phyloP scores from a whole-genome alignment of 53 echinoderm and acorn worm genomes.

The Stichopus horrens region DNA sequence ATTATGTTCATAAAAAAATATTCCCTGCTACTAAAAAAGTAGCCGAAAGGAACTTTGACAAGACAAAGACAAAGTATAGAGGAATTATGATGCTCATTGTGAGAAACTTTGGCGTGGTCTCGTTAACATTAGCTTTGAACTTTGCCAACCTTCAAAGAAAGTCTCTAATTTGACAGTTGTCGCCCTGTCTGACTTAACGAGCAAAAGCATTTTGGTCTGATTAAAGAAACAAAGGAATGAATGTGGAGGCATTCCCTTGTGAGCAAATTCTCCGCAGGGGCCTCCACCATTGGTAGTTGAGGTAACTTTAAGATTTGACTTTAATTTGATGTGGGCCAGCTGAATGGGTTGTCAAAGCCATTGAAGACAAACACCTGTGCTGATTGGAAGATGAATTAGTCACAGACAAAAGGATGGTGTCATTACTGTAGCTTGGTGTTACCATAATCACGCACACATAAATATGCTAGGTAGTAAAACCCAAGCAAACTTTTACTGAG shows the following conservation, averaged over 20 bases:
- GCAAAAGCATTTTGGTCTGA: constrained; percentile 14
- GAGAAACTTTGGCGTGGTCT: background rate
- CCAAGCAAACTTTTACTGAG: no score
- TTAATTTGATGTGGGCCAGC: constrained; percentile 39
- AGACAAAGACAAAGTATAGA: background rate
- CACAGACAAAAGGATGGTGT: constrained; percentile 16
- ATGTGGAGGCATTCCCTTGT: constrained; percentile 31
- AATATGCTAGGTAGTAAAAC: background rate
- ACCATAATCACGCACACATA: background rate
- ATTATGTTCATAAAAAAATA: background rate
- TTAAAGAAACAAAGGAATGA: constrained; percentile 4
- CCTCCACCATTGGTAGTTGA: constrained; percentile 9
- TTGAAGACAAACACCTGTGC: constrained; percentile 35
- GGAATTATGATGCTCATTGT: background rate
- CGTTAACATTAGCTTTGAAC: constrained; percentile 14
- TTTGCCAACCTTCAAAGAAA: background rate
- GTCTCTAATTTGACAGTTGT: constrained; percentile 10
- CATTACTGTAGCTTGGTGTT: background rate
- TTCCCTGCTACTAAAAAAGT: background rate
- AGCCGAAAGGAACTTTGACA: background rate
- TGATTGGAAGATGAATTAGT: constrained; percentile 31
- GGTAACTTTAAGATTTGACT: constrained; percentile 36
- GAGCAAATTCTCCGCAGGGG: constrained; percentile 8
- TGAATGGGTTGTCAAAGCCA: background rate
- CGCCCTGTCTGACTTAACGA: constrained; percentile 14